Percentiles rank a stretch among this genome's conserved stretches.
These are phyloP conservation scores for Actinia tenebrosa DNA, from an alignment of 64 coral and sea anemone species.

Conservation along the genomic window DNA sequence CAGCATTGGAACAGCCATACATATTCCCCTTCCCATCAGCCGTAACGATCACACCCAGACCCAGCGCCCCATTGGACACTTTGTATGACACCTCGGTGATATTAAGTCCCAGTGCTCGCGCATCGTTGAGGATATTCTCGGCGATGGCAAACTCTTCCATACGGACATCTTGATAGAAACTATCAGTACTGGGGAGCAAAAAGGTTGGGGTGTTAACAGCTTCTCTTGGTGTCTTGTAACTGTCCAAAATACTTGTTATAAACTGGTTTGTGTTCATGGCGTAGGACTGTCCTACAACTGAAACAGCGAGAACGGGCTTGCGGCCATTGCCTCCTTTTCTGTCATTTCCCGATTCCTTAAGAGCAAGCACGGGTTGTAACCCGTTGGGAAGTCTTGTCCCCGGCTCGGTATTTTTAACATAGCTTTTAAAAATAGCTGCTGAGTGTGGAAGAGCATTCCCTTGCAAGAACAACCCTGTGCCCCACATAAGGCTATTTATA, in stretches of 20 bases:
- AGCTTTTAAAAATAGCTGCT: slow-evolving; percentile 63
- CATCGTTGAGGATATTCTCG: slow-evolving; percentile 43
- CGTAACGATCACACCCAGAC: slow-evolving; percentile 62
- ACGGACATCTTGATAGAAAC: slow-evolving; percentile 62
- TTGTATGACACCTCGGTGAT: slow-evolving; percentile 61
- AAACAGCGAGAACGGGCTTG: slow-evolving; percentile 57
- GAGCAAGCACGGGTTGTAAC: slow-evolving; percentile 49
- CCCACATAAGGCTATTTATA: slow-evolving; percentile 79
- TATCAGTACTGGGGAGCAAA: slow-evolving; percentile 29
- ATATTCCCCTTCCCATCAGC: slow-evolving; percentile 51
- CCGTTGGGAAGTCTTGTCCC: slow-evolving; percentile 42
- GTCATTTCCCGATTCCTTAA: background rate
- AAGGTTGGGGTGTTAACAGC: slow-evolving; percentile 60
- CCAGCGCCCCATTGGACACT: slow-evolving; percentile 28
- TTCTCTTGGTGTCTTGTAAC: slow-evolving; percentile 66
- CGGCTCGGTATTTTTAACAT: slow-evolving; percentile 46
- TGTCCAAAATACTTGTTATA: slow-evolving; percentile 54
- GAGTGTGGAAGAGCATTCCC: slow-evolving; percentile 78
- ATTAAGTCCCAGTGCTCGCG: slow-evolving; percentile 53
- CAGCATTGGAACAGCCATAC: slow-evolving; percentile 63
- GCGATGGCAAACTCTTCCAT: slow-evolving; percentile 49
- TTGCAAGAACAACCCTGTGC: slow-evolving; percentile 70
- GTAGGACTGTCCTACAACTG: slow-evolving; percentile 66
- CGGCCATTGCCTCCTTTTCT: background rate
- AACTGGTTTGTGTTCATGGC: slow-evolving; percentile 46